Evolutionary conservation across 2,888 invertebrate genomes (phyloP).

Genomic region (Chrysomela aeneicollis): DNA sequence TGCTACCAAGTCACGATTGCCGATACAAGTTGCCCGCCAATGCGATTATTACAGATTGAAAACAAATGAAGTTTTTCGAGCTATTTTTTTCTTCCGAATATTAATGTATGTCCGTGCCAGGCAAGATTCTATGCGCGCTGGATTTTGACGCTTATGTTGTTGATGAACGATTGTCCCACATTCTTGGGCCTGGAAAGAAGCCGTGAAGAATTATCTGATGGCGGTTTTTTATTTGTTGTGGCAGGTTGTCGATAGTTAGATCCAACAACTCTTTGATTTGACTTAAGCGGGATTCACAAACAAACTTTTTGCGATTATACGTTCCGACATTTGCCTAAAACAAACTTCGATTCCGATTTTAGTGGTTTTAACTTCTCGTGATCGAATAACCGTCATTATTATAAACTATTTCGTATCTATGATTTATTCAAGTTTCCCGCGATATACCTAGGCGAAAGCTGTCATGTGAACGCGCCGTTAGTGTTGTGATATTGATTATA

Average conservation of each 20-base stretch:
- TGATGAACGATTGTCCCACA: constrained; percentile 12
- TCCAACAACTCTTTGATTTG: background rate
- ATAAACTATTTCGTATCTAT: too few species aligned
- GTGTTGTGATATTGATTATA: too few species aligned
- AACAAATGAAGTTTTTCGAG: constrained; percentile 47
- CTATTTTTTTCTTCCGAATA: constrained; percentile 40
- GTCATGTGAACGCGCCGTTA: too few species aligned
- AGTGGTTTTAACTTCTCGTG: too few species aligned
- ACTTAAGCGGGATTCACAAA: background rate
- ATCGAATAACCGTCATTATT: too few species aligned
- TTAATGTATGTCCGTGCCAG: constrained; percentile 30
- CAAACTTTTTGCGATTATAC: background rate
- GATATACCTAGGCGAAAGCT: too few species aligned
- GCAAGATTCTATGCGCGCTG: constrained; percentile 14
- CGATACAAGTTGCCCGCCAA: constrained; percentile 52
- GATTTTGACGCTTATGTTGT: constrained; percentile 1
- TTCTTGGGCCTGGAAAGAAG: constrained; percentile 11
- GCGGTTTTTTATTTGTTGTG: constrained; percentile 3
- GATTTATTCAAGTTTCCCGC: too few species aligned
- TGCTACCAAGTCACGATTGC: constrained; percentile 49
- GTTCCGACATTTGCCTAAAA: too few species aligned
- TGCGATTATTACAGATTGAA: constrained; percentile 50
- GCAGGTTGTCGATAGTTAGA: background rate
- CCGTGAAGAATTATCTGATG: constrained; percentile 2
- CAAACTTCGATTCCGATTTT: too few species aligned